phyloP scores from a whole-genome alignment of 2,888 invertebrate species.

The Tolmerus cingulatus region DNA sequence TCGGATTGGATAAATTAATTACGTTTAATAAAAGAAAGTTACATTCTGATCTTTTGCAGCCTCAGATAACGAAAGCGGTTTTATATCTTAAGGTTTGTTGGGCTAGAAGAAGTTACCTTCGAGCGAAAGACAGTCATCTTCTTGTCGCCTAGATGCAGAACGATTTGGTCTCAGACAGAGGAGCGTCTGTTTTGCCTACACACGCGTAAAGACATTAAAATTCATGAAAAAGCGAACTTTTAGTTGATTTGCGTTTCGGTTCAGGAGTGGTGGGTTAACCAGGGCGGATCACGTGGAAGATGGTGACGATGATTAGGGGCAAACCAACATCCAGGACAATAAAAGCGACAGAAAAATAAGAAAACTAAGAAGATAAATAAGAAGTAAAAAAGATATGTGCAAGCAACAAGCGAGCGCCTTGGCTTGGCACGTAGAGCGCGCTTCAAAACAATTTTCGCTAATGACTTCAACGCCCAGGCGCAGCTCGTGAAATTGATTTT shows the following conservation, averaged over 20 bases:
- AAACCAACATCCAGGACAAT: neutral
- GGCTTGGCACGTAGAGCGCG: neutral
- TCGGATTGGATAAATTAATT: neutral
- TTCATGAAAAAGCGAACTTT: neutral
- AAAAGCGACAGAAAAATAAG: neutral
- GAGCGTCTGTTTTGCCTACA: neutral
- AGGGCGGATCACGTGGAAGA: neutral
- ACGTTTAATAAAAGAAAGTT: neutral
- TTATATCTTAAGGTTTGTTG: neutral
- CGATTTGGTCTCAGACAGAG: neutral
- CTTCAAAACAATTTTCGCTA: conserved; percentile 2
- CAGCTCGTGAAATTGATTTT: neutral
- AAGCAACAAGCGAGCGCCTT: neutral
- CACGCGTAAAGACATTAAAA: neutral
- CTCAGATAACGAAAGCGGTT: neutral
- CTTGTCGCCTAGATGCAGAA: neutral
- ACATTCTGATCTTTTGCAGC: neutral
- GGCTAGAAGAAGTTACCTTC: neutral
- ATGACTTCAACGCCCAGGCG: conserved; percentile 7
- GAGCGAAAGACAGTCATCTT: neutral
- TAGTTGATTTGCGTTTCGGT: neutral
- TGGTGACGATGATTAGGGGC: neutral
- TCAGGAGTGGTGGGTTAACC: neutral
- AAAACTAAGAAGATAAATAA: neutral
- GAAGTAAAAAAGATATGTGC: neutral